These are phyloP conservation scores for Dermolepida albohirtum DNA, from an alignment of 2,888 invertebrate genomes.

Conservation along the genomic window DNA sequence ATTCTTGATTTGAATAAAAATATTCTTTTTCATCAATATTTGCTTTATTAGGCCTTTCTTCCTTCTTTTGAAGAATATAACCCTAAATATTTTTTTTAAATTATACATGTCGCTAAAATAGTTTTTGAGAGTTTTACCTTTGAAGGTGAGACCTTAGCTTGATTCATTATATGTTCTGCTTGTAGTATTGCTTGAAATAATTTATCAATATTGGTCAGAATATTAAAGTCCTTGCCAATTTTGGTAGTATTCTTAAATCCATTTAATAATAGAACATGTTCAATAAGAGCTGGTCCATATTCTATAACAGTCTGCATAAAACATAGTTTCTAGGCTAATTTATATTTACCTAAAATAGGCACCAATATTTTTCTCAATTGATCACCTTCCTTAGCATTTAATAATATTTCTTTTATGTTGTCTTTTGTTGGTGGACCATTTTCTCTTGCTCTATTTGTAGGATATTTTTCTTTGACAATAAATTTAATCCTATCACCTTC, in stretches of 20 bases:
- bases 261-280: slow-evolving; percentile 84
- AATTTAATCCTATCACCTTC: slow-evolving; percentile 93
- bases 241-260: slow-evolving; percentile 74
- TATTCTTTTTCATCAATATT: slow-evolving; percentile 68
- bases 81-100: slow-evolving; percentile 68
- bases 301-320: slow-evolving; percentile 66
- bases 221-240: slow-evolving; percentile 75
- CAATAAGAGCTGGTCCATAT: slow-evolving; percentile 92
- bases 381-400: slow-evolving; percentile 77
- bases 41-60: slow-evolving; percentile 72
- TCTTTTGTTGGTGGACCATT: slow-evolving; percentile 69
- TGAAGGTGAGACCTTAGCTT: slow-evolving; percentile 67
- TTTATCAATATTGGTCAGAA: slow-evolving; percentile 71
- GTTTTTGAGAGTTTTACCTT: slow-evolving; percentile 65
- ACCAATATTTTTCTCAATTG: slow-evolving; percentile 84
- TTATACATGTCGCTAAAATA: slow-evolving; percentile 14
- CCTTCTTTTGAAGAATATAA: slow-evolving; percentile 87
- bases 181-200: slow-evolving; percentile 75
- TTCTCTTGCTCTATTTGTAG: slow-evolving; percentile 79
- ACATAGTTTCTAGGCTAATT: slow-evolving; percentile 9
- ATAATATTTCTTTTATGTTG: slow-evolving; percentile 70
- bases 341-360: slow-evolving; percentile 76
- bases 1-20: slow-evolving; percentile 88
- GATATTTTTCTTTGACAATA: slow-evolving; percentile 94
- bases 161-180: slow-evolving; percentile 75